Conservation (phyloP, 2,797 vertebrate species). For the Acanthornis magna region DNA sequence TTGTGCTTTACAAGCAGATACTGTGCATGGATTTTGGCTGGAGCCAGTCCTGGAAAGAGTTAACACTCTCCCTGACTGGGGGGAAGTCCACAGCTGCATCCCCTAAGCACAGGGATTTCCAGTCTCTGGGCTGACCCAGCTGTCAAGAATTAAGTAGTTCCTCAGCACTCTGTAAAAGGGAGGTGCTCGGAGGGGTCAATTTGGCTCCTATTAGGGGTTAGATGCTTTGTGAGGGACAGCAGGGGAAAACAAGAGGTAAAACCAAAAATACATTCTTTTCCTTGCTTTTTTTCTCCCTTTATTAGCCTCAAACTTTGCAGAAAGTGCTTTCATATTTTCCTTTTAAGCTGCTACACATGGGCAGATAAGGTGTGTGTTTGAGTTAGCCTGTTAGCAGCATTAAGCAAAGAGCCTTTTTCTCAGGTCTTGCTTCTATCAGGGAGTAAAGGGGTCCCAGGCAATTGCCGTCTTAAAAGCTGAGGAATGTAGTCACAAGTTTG, state of each 20-base stretch:
- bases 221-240: neutral
- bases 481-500: neutral
- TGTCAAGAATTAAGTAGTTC: constrained; percentile 54
- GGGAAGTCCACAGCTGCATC: neutral
- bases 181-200: neutral
- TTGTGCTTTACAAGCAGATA: neutral
- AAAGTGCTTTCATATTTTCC: neutral
- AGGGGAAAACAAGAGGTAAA: neutral
- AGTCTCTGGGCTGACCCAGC: constrained; percentile 25
- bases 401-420: neutral
- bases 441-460: neutral
- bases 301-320: neutral
- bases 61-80: neutral
- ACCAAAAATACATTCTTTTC: neutral
- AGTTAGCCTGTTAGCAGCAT: neutral
- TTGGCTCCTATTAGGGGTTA: neutral
- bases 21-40: neutral
- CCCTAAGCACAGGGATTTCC: constrained; percentile 22
- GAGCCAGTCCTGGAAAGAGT: neutral
- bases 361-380: neutral
- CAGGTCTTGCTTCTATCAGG: neutral
- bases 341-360: neutral
- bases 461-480: neutral
- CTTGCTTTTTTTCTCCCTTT: neutral
- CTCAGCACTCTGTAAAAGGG: neutral